phyloP scores from a whole-genome alignment of 1,140 invertebrate species.

The Doryteuthis pealeii region DNA sequence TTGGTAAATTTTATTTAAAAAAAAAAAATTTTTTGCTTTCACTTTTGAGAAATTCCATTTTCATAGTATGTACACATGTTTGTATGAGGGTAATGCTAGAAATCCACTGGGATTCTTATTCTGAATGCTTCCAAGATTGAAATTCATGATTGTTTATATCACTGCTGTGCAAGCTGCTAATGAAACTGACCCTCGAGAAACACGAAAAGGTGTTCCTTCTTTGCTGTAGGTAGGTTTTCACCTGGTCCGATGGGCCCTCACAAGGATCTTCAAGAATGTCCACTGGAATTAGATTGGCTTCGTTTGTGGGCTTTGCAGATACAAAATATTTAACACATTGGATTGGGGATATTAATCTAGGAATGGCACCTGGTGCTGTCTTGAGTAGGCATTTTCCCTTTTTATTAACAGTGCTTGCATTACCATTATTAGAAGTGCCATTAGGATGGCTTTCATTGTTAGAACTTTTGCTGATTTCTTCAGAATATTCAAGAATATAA shows the following conservation, averaged over 20 bases:
- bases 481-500: conserved; percentile 13
- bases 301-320: background rate
- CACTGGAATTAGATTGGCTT: conserved; percentile 23
- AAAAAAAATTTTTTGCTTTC: too few relatives aligned
- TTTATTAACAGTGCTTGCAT: too few relatives aligned
- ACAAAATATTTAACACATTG: conserved; percentile 3
- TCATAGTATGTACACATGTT: too few relatives aligned
- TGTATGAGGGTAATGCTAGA: too few relatives aligned
- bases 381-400: background rate
- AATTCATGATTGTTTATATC: conserved; percentile 39
- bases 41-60: too few relatives aligned
- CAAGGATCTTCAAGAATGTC: conserved; percentile 29
- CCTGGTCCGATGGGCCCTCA: conserved; percentile 57
- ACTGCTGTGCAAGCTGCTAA: conserved; percentile 74
- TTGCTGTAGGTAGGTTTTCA: conserved; percentile 48
- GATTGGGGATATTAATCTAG: background rate
- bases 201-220: conserved; percentile 78
- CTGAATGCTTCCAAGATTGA: too few relatives aligned
- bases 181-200: conserved; percentile 80
- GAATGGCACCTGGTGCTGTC: background rate
- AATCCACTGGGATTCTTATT: too few relatives aligned
- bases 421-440: conserved; percentile 24
- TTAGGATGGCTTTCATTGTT: conserved; percentile 26
- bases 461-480: background rate
- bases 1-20: too few relatives aligned